phyloP scores from a whole-genome alignment of 2,797 vertebrate species.

The Apodemus agrarius region DNA sequence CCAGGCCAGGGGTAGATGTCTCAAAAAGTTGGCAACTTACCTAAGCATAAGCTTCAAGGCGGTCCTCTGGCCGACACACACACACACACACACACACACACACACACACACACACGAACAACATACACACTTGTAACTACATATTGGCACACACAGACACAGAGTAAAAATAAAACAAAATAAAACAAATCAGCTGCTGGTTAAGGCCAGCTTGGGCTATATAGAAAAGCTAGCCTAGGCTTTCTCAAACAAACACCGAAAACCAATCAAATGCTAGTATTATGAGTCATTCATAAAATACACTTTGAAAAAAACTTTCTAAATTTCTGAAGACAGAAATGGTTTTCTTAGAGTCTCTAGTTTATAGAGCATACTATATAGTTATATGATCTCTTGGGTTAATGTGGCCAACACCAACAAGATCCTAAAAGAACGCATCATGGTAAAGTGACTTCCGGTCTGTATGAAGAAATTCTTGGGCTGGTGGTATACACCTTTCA shows the following conservation, averaged over 20 bases:
- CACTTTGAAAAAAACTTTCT: not conserved
- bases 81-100: not conserved
- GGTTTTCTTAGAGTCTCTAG: slow-evolving; percentile 3
- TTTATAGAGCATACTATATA: not conserved
- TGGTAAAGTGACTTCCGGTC: not conserved
- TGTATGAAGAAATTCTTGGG: not conserved
- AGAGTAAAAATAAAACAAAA: not conserved
- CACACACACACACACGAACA: not conserved
- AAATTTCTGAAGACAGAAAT: not conserved
- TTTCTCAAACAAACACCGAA: not conserved
- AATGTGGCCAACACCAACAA: not conserved
- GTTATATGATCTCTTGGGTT: not conserved
- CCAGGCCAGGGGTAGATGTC: not conserved
- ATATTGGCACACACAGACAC: no score
- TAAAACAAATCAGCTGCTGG: not conserved
- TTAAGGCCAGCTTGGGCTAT: not conserved
- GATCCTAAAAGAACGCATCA: not conserved
- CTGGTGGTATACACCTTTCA: not conserved
- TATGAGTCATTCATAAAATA: not conserved
- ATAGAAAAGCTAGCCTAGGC: not conserved
- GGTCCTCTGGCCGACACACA: not conserved
- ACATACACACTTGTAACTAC: not conserved
- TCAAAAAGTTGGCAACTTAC: no score
- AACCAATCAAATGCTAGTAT: not conserved
- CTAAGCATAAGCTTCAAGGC: not conserved